Evolutionary conservation across 2,797 vertebrate genomes (phyloP).

Genomic region (Pangasius sanitwongsei): DNA sequence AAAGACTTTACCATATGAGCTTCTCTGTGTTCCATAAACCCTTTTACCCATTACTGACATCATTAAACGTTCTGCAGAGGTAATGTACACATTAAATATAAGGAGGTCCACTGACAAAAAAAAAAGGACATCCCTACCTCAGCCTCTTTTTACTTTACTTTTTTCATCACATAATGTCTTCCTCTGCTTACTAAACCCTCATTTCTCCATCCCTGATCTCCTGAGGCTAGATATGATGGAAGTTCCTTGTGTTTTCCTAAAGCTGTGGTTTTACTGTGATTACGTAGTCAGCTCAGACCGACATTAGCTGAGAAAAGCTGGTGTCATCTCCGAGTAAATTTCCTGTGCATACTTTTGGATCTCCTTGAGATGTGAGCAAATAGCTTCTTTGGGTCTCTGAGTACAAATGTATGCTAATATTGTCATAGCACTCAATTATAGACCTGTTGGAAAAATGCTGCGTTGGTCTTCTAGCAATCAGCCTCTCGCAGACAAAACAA

Average conservation of each 20-base stretch:
- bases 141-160: background rate
- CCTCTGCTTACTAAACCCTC: slow-evolving; percentile 8
- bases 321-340: slow-evolving; percentile 66
- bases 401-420: slow-evolving; percentile 62
- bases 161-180: slow-evolving; percentile 12
- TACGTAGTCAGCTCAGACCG: slow-evolving; percentile 57
- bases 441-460: slow-evolving; percentile 42
- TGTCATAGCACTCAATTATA: slow-evolving; percentile 59
- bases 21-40: background rate
- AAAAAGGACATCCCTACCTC: background rate
- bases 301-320: slow-evolving; percentile 57
- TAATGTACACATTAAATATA: background rate
- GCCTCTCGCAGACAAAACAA: slow-evolving; percentile 34
- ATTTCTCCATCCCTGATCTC: slow-evolving; percentile 23
- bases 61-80: slow-evolving; percentile 5
- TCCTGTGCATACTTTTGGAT: slow-evolving; percentile 61
- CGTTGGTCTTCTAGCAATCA: slow-evolving; percentile 40
- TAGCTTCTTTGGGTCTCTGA: slow-evolving; percentile 42
- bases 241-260: slow-evolving; percentile 46
- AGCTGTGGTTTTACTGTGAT: slow-evolving; percentile 64
- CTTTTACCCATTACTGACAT: background rate
- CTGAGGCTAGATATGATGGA: slow-evolving; percentile 44
- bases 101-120: background rate
- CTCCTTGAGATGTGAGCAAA: slow-evolving; percentile 66
- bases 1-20: slow-evolving; percentile 4